Base-by-base conservation (phyloP, 2,888 invertebrate genomes). In the Cactoblastis cactorum region DNA sequence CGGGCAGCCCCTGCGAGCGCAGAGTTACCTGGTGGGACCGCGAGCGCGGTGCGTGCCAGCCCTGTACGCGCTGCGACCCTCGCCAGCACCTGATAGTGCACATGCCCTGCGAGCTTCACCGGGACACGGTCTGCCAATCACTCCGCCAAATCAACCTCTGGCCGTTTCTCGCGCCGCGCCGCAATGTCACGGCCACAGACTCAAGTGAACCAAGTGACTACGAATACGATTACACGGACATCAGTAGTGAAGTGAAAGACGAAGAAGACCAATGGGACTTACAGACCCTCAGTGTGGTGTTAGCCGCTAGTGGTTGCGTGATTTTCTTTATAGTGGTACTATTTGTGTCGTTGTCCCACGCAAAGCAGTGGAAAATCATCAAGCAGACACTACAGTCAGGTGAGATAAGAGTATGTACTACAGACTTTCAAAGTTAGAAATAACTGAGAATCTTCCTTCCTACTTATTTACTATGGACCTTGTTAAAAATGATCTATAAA, bases 271-370 rank as follows among this genome's bases (percentile, higher is more conserved):
- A 91, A 68, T 94, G 94, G 93, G 95, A 95, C 80, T 92, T 94
- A 91, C 94, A 95, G 72, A 93, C 94, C 51, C 91, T 93, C 45
- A 93, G 94, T 51, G 89, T 95, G 67, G 92, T 93, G 54, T 81
- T 95, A 60, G 95, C 95, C 45, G 93, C 94, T 33, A 91, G 93
- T 73, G 94, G 94, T 57, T 95, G 95, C 88, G 90, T 95, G 53
- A 89, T 95, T 72, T 95, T 95, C 90, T 95, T 95, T 89, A 87
- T 94, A 65, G 94, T 94, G 59, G 94, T 95, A 73, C 92, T 94
- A 62, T 91, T 93, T 68, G 93, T 95, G 75, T 94, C 95, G 62
- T 83, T 95, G 65, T 92, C 95, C 69, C 95, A 95, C 74, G 94
- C 94, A 64, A 92, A 92, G 69, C 95, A 95, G 77, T 95, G 95